Percentiles rank a stretch among this genome's conserved stretches.
phyloP scores from a whole-genome alignment of 2,888 invertebrate genomes.

The Leucophenga montana region DNA sequence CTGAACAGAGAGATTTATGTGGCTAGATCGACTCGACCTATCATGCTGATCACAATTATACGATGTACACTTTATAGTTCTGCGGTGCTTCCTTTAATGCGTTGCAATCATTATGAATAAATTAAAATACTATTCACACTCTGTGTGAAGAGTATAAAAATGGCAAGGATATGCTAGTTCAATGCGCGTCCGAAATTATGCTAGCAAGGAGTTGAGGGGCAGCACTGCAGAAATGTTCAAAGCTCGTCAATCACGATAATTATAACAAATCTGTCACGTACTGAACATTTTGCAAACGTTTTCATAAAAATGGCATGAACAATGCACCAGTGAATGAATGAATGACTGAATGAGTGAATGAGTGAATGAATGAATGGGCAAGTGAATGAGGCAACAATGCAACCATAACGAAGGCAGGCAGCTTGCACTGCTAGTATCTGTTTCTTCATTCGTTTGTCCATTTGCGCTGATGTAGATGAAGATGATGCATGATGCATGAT shows the following conservation, averaged over 20 bases:
- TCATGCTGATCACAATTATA: no score
- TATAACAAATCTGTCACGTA: conserved; percentile 60
- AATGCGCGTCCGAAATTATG: no score
- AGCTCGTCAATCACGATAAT: conserved; percentile 60
- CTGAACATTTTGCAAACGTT: conserved; percentile 46
- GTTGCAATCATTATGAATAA: no score
- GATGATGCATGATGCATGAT: conserved; percentile 16
- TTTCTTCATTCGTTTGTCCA: neutral
- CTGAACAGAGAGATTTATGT: no score
- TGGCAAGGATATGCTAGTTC: no score
- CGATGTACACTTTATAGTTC: no score
- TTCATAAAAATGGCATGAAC: conserved; percentile 35
- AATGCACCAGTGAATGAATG: conserved; percentile 3
- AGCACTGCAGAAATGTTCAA: conserved; percentile 33
- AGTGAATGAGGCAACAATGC: conserved; percentile 34
- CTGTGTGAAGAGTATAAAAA: no score
- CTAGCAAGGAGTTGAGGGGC: neutral
- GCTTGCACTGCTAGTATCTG: neutral
- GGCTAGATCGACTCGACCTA: no score
- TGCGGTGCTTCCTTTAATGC: no score
- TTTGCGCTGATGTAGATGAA: neutral
- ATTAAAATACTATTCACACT: no score
- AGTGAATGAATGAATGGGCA: neutral
- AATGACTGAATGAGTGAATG: conserved; percentile 19
- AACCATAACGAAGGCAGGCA: conserved; percentile 38